These are phyloP conservation scores for Tenrec ecaudatus DNA, from an alignment of 2,113 vertebrate genomes.

Conservation along the genomic window DNA sequence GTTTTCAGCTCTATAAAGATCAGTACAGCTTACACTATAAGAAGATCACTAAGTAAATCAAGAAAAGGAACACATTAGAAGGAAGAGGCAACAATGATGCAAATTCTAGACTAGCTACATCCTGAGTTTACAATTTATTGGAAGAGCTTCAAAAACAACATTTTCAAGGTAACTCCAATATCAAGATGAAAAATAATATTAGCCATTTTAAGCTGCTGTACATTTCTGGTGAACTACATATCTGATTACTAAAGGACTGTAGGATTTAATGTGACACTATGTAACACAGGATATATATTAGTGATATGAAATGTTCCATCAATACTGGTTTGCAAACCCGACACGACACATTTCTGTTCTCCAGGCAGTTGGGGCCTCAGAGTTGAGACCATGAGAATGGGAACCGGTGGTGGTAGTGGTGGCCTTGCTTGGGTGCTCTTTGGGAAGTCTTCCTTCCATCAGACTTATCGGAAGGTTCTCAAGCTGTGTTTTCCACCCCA, in stretches of 20 bases:
- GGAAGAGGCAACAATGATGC: background rate
- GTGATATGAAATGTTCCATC: background rate
- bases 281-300: background rate
- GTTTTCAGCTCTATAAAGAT: slow-evolving; percentile 40
- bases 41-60: slow-evolving; percentile 32
- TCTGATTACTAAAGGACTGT: background rate
- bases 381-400: background rate
- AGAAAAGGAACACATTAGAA: background rate
- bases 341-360: too few species aligned
- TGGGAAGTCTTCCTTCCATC: background rate
- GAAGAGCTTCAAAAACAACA: background rate
- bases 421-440: background rate
- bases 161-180: background rate
- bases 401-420: background rate
- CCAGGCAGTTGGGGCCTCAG: background rate
- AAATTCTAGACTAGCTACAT: background rate
- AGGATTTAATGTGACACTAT: background rate
- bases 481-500: background rate
- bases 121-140: slow-evolving; percentile 27
- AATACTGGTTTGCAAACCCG: background rate
- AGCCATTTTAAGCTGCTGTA: background rate
- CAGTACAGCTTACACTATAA: slow-evolving; percentile 15
- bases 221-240: background rate
- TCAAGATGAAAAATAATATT: slow-evolving; percentile 14
- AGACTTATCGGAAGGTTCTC: background rate